Conservation (phyloP, 1,140 invertebrate species). For the Wiebesia pumilae region DNA sequence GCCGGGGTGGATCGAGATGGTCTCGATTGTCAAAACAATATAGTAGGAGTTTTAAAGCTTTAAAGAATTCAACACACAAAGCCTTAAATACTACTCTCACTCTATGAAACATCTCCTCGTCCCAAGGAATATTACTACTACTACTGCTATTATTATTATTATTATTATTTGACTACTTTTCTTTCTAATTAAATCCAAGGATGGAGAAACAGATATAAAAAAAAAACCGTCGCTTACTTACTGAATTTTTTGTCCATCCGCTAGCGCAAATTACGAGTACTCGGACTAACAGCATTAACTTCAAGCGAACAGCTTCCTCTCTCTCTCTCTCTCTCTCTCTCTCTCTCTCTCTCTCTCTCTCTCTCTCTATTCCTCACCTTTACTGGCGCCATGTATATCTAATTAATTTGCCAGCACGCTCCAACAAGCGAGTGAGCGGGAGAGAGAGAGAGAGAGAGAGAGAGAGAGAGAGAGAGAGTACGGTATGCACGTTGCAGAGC, state of each 20-base stretch:
- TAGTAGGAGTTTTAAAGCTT: too few relatives aligned
- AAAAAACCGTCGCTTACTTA: not conserved
- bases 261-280: not conserved
- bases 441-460: too few relatives aligned
- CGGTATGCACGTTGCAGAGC: not conserved
- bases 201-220: not conserved
- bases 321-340: conserved; percentile 4
- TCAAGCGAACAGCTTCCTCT: not conserved
- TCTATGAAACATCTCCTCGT: too few relatives aligned
- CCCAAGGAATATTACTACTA: too few relatives aligned
- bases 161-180: not conserved
- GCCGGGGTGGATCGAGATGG: too few relatives aligned
- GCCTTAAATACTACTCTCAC: too few relatives aligned
- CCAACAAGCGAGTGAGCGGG: not conserved
- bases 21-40: too few relatives aligned
- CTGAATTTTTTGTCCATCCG: not conserved
- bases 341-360: conserved; percentile 31
- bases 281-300: conserved; percentile 1
- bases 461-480: too few relatives aligned
- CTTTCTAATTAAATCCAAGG: conserved; percentile 6
- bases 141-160: not conserved
- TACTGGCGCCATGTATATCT: conserved; percentile 13
- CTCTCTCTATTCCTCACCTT: not conserved
- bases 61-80: too few relatives aligned
- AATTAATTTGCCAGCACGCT: conserved; percentile 56